phyloP scores from a whole-genome alignment of 2,888 invertebrate species.

The Lasioglossum zephyrum region DNA sequence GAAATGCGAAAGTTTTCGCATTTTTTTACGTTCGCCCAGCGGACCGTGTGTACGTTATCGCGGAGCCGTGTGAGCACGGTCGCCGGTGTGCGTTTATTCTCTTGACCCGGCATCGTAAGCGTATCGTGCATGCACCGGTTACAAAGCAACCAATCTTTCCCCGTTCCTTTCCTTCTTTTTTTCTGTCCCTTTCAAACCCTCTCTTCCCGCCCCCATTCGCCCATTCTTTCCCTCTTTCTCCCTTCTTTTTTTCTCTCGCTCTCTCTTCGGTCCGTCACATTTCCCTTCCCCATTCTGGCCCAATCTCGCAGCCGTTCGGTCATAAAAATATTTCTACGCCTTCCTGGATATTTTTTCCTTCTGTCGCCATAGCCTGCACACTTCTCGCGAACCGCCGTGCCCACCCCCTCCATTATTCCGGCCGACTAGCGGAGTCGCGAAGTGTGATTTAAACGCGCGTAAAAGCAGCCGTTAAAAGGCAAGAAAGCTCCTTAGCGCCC shows the following conservation, averaged over 20 bases:
- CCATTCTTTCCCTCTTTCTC: not conserved
- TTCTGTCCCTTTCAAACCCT: constrained; percentile 15
- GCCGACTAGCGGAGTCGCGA: constrained; percentile 55
- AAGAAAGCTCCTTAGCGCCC: constrained; percentile 82
- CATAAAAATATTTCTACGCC: constrained; percentile 83
- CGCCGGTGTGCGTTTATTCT: constrained; percentile 50
- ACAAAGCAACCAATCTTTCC: constrained; percentile 63
- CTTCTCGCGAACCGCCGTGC: constrained; percentile 35
- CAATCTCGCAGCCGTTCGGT: constrained; percentile 69
- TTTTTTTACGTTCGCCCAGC: constrained; percentile 78
- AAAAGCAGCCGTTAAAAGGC: constrained; percentile 83
- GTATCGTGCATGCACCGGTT: constrained; percentile 57
- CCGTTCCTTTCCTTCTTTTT: constrained; percentile 51
- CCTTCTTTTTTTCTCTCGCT: not conserved
- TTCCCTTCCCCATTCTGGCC: constrained; percentile 45
- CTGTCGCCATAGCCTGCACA: constrained; percentile 56
- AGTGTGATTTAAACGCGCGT: constrained; percentile 83
- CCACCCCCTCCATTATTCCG: constrained; percentile 53
- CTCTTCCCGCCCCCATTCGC: not conserved
- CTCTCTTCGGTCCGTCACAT: constrained; percentile 21
- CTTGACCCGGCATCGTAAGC: constrained; percentile 55
- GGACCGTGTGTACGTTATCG: constrained; percentile 52
- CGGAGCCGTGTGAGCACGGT: constrained; percentile 22
- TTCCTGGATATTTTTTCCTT: constrained; percentile 66
- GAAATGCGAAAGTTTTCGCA: constrained; percentile 80